Evolutionary conservation across 2,797 vertebrate species (phyloP).

Genomic region (Karalla daura): DNA sequence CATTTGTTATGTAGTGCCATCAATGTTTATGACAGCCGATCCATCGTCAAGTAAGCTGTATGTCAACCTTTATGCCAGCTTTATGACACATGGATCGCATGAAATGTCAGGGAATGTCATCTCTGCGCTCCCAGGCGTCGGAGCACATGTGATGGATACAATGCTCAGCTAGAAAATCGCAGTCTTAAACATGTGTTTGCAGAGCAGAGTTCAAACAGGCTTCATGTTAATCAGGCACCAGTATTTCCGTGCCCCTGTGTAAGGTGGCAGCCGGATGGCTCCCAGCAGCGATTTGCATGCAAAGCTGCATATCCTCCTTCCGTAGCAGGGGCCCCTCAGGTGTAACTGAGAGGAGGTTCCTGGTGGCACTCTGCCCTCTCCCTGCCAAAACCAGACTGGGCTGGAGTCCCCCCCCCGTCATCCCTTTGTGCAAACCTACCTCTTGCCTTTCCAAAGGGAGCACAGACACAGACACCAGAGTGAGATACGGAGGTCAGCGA

Average conservation of each 20-base stretch:
- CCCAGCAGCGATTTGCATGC: constrained; percentile 72
- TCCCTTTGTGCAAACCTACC: constrained; percentile 36
- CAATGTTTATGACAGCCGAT: constrained; percentile 78
- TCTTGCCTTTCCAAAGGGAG: constrained; percentile 30
- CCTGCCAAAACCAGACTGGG: constrained; percentile 56
- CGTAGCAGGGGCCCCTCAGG: constrained; percentile 72
- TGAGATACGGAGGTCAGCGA: constrained; percentile 40
- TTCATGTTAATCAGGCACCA: constrained; percentile 68
- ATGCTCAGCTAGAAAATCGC: constrained; percentile 35
- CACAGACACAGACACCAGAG: constrained; percentile 33
- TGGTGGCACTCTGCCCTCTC: constrained; percentile 58
- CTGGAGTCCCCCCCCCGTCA: constrained; percentile 28
- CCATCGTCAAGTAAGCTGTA: constrained; percentile 77
- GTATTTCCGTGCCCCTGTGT: constrained; percentile 61
- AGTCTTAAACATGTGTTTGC: constrained; percentile 65
- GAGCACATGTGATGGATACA: constrained; percentile 60
- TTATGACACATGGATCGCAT: constrained; percentile 76
- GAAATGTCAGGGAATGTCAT: constrained; percentile 78
- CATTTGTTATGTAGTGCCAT: constrained; percentile 77
- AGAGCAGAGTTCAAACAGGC: constrained; percentile 52
- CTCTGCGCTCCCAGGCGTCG: constrained; percentile 49
- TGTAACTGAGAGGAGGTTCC: constrained; percentile 62
- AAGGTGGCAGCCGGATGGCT: constrained; percentile 48
- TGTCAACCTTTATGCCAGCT: constrained; percentile 78
- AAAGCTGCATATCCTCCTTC: constrained; percentile 68